Base-by-base conservation (phyloP, 2,888 invertebrate species). In the Dryococelus australis region DNA sequence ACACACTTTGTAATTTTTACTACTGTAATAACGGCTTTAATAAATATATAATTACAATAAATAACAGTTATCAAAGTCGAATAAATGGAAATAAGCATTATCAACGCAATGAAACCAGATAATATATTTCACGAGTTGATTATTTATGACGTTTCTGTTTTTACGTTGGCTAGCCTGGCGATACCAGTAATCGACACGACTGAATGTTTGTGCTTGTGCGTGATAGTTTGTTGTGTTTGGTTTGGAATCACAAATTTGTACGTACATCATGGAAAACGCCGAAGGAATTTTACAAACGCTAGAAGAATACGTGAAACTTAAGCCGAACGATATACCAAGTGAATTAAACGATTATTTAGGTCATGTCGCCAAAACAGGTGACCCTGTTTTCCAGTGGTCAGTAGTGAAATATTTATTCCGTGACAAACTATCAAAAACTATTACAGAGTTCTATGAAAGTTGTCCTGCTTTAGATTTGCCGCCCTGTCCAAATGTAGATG, bases 371-470 rank as follows among this genome's bases (percentile, higher is more conserved):
- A 97, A 97, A 93, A 98, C 98, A 91, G 98, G 99, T 89, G 98
- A 98, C 93, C 97, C 98, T 78, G 95, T 98, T 89, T 98, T 97
- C 92, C 97, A 98, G 91, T 99, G 98, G 98, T 93, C 96, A 84
- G 94, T 96, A 89, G 95, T 98, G 86, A 98, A 98, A 92, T 96
- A 96, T 91, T 95, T 99, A 90, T 97, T 98, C 92, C 95, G 97
- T 90, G 96, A 97, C 91, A 98, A 98, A 92, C 93, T 98, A 81
- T 94, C 97, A 80, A 95, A 95, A 90, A 98, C 98, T 83, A 97
- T 98, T 91, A 96, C 96, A 53, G 97, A 98, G 90, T 98, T 98
- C 91, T 96, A 97, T 91, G 97, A 97, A 92, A 95, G 96, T 87
- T 95, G 96, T 85, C 96, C 96, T 87, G 92, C 93, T 0, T 93